Evolutionary conservation across 2,888 invertebrate genomes (phyloP).

Genomic region (Papilio demoleus): DNA sequence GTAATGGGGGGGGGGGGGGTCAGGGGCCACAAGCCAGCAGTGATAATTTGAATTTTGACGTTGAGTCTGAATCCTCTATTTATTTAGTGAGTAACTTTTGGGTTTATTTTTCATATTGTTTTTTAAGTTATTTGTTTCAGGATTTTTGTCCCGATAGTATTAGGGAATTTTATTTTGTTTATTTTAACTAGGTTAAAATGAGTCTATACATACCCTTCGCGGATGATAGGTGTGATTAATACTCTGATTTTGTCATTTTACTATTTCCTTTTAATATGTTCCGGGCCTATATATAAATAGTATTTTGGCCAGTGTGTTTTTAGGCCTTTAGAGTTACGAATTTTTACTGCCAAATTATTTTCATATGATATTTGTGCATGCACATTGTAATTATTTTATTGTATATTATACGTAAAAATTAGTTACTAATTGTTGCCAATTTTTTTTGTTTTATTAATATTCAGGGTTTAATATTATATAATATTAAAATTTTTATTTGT

Average conservation of each 20-base stretch:
- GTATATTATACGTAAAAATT: constrained; percentile 78
- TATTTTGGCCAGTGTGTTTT: constrained; percentile 81
- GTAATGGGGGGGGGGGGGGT: constrained; percentile 46
- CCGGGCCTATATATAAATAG: constrained; percentile 81
- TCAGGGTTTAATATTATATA: constrained; percentile 82
- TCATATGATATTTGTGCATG: constrained; percentile 83
- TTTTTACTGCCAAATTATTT: constrained; percentile 84
- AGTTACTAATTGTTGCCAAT: constrained; percentile 83
- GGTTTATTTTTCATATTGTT: constrained; percentile 82
- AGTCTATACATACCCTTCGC: constrained; percentile 74
- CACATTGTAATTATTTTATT: constrained; percentile 83
- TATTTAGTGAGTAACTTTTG: constrained; percentile 82
- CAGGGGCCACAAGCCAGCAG: constrained; percentile 53
- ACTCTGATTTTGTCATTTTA: constrained; percentile 81
- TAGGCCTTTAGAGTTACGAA: constrained; percentile 82
- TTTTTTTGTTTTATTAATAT: constrained; percentile 79
- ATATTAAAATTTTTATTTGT: constrained; percentile 80
- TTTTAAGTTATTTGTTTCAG: constrained; percentile 82
- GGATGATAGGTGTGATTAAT: constrained; percentile 78
- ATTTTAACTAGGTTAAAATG: constrained; percentile 77
- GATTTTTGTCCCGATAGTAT: constrained; percentile 84
- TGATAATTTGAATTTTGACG: constrained; percentile 70
- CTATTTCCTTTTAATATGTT: constrained; percentile 80
- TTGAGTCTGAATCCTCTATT: constrained; percentile 81
- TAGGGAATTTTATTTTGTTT: constrained; percentile 83